phyloP scores from a whole-genome alignment of 2,888 invertebrate genomes.

The Rhopalosiphum nymphaeae region DNA sequence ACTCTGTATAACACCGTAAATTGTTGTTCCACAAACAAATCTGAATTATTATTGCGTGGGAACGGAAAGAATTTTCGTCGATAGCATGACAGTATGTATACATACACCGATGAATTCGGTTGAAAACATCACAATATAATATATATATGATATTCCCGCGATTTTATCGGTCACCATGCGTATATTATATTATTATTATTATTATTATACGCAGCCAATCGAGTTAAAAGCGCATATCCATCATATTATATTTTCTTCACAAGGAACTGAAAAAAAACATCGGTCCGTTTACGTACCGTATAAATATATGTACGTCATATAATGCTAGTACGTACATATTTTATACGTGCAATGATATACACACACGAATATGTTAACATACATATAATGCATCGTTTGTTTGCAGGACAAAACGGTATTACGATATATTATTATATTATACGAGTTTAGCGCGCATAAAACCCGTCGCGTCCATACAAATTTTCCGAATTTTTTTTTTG shows the following conservation, averaged over 20 bases:
- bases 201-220: background rate
- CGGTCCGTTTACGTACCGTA: background rate
- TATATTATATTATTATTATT: too few species aligned
- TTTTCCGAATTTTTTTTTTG: background rate
- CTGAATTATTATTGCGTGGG: background rate
- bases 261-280: background rate
- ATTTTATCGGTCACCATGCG: background rate
- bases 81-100: background rate
- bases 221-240: constrained; percentile 17
- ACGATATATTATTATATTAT: background rate
- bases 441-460: background rate
- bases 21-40: background rate
- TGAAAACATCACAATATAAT: background rate
- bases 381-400: constrained; percentile 11
- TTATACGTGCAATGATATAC: background rate
- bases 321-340: background rate
- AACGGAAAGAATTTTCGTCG: background rate
- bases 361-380: background rate
- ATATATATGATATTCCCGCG: background rate
- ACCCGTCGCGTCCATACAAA: background rate
- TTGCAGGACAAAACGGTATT: background rate
- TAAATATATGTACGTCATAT: background rate
- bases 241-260: background rate
- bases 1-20: background rate
- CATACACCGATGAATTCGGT: background rate